Base-by-base conservation (phyloP, 2,888 invertebrate genomes). In the Adelognathus sp. region DNA sequence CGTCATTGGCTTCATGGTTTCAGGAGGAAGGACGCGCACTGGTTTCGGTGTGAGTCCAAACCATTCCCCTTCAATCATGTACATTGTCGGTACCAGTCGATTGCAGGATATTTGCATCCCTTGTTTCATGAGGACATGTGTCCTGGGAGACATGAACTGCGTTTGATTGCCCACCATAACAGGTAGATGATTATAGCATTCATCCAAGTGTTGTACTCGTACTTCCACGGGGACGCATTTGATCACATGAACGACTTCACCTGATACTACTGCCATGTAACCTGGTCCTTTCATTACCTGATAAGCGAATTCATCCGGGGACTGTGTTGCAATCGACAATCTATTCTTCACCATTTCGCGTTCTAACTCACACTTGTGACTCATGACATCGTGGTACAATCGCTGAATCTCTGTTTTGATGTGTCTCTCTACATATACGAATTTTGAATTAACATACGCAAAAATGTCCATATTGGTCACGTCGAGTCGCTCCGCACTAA, bases 181-280 rank as follows among this genome's bases (percentile, higher is more conserved):
- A 2, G 85, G 84, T 52, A 86, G 44, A 72, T 84, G 81, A 9
- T 82, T 31, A 33, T 81, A 85, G 33, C 84, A 85, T 16, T 54
- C 69, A 6, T 77, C 54, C 0, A 75, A 58, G n/a, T 71, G 31
- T 36, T 79, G 14, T 11, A 84, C 18, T 9, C 29, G 66, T 2
- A 81, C 84, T 11, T 75, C 58, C 21, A 77, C 79, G 0, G 84
- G 83, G 4, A 82, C 75, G 69, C 85, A 86, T 63, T 83, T 77
- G 24, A 83, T 60, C 0, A 86, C 79, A 50, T 83, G 84, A 1
- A 85, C 39, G 0, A 80, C 83, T 76, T 86, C 87, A 7, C 86
- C 86, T 52, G 78, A 61, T 9, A 81, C 76, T 27, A 81, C 52
- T 5, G 82, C 84, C 56, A 86, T 82, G 63, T 83, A 83, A 1